A percentile compares a stretch with the other conserved stretches of the same genome.
Evolutionary conservation across 53 echinoderm and acorn worm species (phyloP).

Genomic region (Stichopus horrens): DNA sequence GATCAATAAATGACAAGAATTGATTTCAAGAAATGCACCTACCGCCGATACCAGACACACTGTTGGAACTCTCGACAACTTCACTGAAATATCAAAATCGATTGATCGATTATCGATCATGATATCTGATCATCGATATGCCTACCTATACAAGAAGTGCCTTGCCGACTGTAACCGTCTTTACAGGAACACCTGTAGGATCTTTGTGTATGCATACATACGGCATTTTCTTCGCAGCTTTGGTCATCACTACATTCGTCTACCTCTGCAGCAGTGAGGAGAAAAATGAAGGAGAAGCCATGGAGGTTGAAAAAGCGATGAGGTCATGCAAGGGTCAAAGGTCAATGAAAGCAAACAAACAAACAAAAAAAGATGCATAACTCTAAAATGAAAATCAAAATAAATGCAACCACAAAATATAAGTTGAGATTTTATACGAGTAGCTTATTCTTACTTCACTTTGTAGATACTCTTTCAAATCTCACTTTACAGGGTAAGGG

Average conservation of each 20-base stretch:
- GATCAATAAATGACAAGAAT: too few relatives aligned
- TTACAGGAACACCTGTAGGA: conserved; percentile 89
- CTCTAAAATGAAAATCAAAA: not conserved
- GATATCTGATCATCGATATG: not conserved
- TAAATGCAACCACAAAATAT: not conserved
- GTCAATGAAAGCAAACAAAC: conserved; percentile 14
- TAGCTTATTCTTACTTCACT: too few relatives aligned
- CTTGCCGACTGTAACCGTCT: conserved; percentile 79
- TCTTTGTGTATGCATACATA: conserved; percentile 78
- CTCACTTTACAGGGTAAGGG: too few relatives aligned
- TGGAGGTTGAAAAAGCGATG: conserved; percentile 40
- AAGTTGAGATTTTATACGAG: too few relatives aligned
- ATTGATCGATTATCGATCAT: not conserved
- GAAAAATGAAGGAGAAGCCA: conserved; percentile 23
- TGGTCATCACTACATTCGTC: conserved; percentile 92
- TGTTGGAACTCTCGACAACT: not conserved
- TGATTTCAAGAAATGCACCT: not conserved
- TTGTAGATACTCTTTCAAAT: too few relatives aligned
- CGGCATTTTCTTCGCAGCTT: conserved; percentile 85
- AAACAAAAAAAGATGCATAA: not conserved
- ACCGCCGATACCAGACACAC: not conserved
- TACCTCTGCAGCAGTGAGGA: conserved; percentile 58
- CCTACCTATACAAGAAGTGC: conserved; percentile 85
- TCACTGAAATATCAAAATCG: not conserved
- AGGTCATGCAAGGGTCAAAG: conserved; percentile 38